phyloP scores from a whole-genome alignment of 1,140 invertebrate species.

The Apis mellifera region Amel_HAv3.1 CM009938.2:10303501-10304000 shows the following conservation, averaged over 20 bases:
- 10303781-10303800: constrained; percentile 1
- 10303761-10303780: not conserved
- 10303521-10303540: too few relatives aligned
- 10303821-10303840: constrained; percentile 15
- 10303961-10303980: constrained; percentile 29
- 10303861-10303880: constrained; percentile 27
- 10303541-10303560: too few relatives aligned
- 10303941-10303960: not conserved
- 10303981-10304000: constrained; percentile 6
- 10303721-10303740: not conserved
- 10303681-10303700: too few relatives aligned
- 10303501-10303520: too few relatives aligned
- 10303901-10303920: constrained; percentile 39
- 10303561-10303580: too few relatives aligned
- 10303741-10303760: not conserved
- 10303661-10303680: too few relatives aligned
- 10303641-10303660: too few relatives aligned
- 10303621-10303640: too few relatives aligned
- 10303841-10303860: constrained; percentile 2
- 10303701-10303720: not conserved
- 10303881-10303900: constrained; percentile 18
- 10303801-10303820: not conserved
- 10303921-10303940: constrained; percentile 22
- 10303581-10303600: too few relatives aligned
- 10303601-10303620: too few relatives aligned